These are phyloP conservation scores for Phortica variegata DNA, from an alignment of 1,140 invertebrate genomes.

Conservation along the genomic window DNA sequence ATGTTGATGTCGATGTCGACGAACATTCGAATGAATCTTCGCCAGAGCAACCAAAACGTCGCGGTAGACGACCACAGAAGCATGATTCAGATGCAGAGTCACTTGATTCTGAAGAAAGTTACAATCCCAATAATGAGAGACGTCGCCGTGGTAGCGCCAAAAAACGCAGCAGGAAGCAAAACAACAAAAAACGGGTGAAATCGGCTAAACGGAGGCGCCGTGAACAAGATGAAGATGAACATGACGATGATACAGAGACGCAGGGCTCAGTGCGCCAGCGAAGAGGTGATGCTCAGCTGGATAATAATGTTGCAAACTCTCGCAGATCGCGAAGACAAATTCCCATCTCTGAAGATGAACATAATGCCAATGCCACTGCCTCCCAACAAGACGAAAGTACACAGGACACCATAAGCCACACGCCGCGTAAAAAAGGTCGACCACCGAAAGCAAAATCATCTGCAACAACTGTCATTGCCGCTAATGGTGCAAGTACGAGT, in stretches of 20 bases:
- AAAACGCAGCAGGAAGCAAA: constrained; percentile 10
- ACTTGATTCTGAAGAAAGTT: constrained; percentile 57
- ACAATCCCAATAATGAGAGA: constrained; percentile 47
- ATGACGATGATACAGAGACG: constrained; percentile 4
- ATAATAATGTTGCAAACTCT: no score
- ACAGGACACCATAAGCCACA: constrained; percentile 35
- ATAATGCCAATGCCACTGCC: constrained; percentile 17
- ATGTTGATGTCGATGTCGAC: constrained; percentile 31
- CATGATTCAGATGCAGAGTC: constrained; percentile 27
- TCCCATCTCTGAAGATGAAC: constrained; percentile 41
- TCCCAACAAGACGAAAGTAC: constrained; percentile 48
- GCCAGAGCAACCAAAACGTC: constrained; percentile 25
- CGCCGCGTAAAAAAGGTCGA: constrained; percentile 35
- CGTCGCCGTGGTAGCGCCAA: constrained; percentile 8
- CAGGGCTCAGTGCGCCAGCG: no score
- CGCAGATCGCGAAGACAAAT: constrained; percentile 25
- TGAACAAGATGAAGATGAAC: constrained; percentile 9
- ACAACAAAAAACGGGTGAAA: constrained; percentile 1
- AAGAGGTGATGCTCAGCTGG: no score
- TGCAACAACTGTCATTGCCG: constrained; percentile 6
- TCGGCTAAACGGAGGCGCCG: constrained; percentile 17
- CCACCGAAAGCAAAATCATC: constrained; percentile 10
- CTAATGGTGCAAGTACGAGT: constrained; percentile 37
- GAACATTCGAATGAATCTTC: constrained; percentile 30
- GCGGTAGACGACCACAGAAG: constrained; percentile 17